Base-by-base conservation (phyloP, 1,140 invertebrate species). In the Drosophila prosaltans region DNA sequence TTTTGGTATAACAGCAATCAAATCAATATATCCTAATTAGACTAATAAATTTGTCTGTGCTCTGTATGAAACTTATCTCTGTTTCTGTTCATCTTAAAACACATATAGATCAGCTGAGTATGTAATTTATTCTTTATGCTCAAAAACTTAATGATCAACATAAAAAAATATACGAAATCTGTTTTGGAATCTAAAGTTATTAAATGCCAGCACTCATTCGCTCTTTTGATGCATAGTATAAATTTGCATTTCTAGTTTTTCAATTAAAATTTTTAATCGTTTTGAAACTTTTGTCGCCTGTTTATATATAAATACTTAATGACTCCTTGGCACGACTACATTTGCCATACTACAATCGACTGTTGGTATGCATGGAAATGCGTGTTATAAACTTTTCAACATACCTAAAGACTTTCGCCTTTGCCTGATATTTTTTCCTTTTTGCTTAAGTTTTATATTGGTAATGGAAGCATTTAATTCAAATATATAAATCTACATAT, bases 241-340 rank as follows among this genome's bases (percentile, higher is more conserved):
- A 48, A 48, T 48, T 48, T 48, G 45, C 45, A 48, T 48, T 9
- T 8, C 7, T 16, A 8, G 7, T 16, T 26, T 26, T 51, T 10
- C 10, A 51, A 51, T 26, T 26, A 9, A 51, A 26, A 26, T 51
- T 10, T 24, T 26, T 10, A 9, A 24, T 3, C 10, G 24, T 51
- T 10, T 26, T 51, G 41, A 65, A 59, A 77, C n/a, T 28, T 62
- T 72, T 10, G 62, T 78, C 74, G 67, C 60, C 68, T 78, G 68
- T 39, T 58, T 28, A 54, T 39, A 10, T 32, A 77, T 64, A 28
- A 26, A 43, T 39, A 55, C 61, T 62, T 78, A 78, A 72, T 78
- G 74, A 59, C 67, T 78, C 68, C 41, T 63, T 72, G 74, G 67
- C 74, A 77, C 77, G 74, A 73, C 45, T 48, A 4, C 43, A 45